Conservation (phyloP, 2,888 invertebrate genomes). For the Diloba caeruleocephala region DNA sequence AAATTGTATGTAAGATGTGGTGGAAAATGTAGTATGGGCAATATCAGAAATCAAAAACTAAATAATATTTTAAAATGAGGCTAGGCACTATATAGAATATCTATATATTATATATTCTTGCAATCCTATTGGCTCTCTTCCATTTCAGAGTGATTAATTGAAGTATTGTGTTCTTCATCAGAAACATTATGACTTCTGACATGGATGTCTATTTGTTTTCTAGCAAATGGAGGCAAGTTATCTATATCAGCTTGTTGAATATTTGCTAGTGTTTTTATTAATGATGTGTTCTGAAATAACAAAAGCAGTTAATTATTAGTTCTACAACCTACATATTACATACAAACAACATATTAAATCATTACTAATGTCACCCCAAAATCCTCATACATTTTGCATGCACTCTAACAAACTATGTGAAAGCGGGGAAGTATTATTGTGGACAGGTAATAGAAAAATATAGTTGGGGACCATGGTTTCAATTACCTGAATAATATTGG, state of each 20-base stretch:
- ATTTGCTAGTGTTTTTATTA: constrained; percentile 67
- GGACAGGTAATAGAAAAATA: too few species aligned
- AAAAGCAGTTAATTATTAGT: not conserved
- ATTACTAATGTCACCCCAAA: too few species aligned
- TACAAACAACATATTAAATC: too few species aligned
- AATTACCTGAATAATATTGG: constrained; percentile 70
- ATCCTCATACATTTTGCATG: too few species aligned
- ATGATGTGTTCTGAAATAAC: constrained; percentile 68
- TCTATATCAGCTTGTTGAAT: constrained; percentile 67
- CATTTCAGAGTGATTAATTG: constrained; percentile 63
- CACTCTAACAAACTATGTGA: too few species aligned
- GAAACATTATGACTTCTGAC: constrained; percentile 58
- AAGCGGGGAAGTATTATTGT: too few species aligned
- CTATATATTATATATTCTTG: too few species aligned
- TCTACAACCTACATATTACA: not conserved
- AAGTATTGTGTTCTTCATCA: constrained; percentile 60
- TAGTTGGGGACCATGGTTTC: not conserved
- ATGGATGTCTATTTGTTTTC: constrained; percentile 59
- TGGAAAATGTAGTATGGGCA: too few species aligned
- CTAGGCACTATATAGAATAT: too few species aligned
- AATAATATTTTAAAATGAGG: too few species aligned
- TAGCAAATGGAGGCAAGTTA: constrained; percentile 65
- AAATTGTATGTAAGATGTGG: too few species aligned
- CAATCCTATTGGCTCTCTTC: constrained; percentile 62
- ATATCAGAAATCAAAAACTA: too few species aligned